Evolutionary conservation across 2,888 invertebrate species (phyloP), one percentile per base, ranked within the genome.

Genomic region (Habrosyne pyritoides): DNA sequence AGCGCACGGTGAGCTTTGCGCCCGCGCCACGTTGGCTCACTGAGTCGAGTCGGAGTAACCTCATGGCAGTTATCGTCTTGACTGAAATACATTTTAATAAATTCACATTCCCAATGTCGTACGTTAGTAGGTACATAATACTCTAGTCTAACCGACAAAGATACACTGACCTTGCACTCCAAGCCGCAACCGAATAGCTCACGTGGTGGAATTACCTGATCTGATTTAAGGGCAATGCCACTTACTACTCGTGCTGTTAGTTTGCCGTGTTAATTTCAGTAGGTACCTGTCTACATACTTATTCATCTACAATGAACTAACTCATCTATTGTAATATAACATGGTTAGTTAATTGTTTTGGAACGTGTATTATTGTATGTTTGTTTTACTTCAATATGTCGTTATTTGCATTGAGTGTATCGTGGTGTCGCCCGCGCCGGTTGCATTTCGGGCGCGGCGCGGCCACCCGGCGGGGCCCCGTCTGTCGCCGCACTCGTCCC

Each of bases 401-500:
- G 52, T 61, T 54, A 55, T 59, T 59, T 28, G 56, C 57, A 54
- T 59, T 57, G 58, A 59, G 42, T 57, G 57, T 60, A 56, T 52
- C 53, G 57, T 58, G 57, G 53, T 63, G 71, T 62, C 64, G 66
- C 71, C 66, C 77, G 61, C 64, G 66, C 71, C 66, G 78, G 68
- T 53, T 72, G 84, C 85, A 84, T 77, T 84, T 84, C 72, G 77
- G 77, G 79, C 79, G 77, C 70, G 69, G 71, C 72, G 74, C 73
- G 81, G 79, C 81, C 82, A 88, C 91, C 90, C 90, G 82, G 60
- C 79, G 74, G 83, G 84, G 87, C 86, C 90, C 80, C 90, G 78
- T 66, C 68, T 63, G 70, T 66, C 72, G 75, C 69, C 73, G 66
- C 36, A 42, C 63, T 65, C 75, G 78, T 77, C 81, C 79, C 82